A percentile compares a stretch with the other conserved stretches of the same genome.
Conservation (phyloP, 2,797 vertebrate genomes). For the Characodon lateralis region DNA sequence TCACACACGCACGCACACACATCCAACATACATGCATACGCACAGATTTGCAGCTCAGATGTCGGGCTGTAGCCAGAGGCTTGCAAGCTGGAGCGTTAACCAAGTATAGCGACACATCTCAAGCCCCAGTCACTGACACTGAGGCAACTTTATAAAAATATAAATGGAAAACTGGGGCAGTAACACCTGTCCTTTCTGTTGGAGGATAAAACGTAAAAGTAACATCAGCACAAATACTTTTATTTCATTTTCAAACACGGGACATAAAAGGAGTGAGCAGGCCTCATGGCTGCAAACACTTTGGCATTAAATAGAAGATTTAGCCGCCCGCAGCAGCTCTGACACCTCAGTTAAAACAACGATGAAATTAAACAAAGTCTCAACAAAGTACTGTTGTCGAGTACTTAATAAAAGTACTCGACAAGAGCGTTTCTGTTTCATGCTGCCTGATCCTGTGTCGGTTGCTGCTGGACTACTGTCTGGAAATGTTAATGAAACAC, state of each 20-base stretch:
- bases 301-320: slow-evolving; percentile 42
- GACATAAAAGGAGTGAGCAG: slow-evolving; percentile 47
- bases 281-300: slow-evolving; percentile 52
- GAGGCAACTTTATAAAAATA: slow-evolving; percentile 68
- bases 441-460: slow-evolving; percentile 1
- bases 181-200: slow-evolving; percentile 67
- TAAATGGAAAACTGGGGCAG: slow-evolving; percentile 49
- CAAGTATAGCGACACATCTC: slow-evolving; percentile 72
- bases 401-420: slow-evolving; percentile 2
- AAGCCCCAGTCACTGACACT: slow-evolving; percentile 71
- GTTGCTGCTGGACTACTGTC: slow-evolving; percentile 15
- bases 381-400: slow-evolving; percentile 20
- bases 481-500: slow-evolving; percentile 1
- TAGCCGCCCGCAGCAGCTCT: slow-evolving; percentile 46
- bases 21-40: slow-evolving; percentile 46
- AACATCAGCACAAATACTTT: slow-evolving; percentile 59
- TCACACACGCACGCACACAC: slow-evolving; percentile 56
- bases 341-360: slow-evolving; percentile 43
- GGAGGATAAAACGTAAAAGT: slow-evolving; percentile 39
- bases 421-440: slow-evolving; percentile 15
- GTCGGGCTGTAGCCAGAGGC: slow-evolving; percentile 77
- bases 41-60: slow-evolving; percentile 79
- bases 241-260: slow-evolving; percentile 31
- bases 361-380: slow-evolving; percentile 29
- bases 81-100: slow-evolving; percentile 80